Evolutionary conservation across 2,888 invertebrate genomes (phyloP).

Genomic region (Beris chalybata): DNA sequence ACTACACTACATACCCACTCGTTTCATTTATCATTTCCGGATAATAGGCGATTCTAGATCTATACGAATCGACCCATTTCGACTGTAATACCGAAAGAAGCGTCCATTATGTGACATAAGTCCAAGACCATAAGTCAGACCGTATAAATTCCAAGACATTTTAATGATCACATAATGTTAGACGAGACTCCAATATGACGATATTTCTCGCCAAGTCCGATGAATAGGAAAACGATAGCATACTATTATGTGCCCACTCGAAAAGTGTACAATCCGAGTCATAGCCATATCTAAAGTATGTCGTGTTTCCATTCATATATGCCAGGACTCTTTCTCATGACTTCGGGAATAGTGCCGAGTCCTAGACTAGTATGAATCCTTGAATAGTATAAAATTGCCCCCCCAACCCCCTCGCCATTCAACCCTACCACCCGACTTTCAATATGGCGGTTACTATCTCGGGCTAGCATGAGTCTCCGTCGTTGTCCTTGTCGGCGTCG

Average conservation of each 20-base stretch:
- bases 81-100: no score
- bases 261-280: conserved; percentile 7
- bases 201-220: conserved; percentile 33
- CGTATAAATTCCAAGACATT: conserved; percentile 36
- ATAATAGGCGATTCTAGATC: no score
- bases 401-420: no score
- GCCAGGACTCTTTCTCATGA: neutral
- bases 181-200: conserved; percentile 31
- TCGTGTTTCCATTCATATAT: no score
- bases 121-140: conserved; percentile 26
- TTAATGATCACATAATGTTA: conserved; percentile 36
- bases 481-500: neutral
- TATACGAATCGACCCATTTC: no score
- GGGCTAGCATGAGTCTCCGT: neutral
- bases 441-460: neutral
- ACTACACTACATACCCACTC: no score
- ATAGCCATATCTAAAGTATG: no score
- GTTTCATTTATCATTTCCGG: no score
- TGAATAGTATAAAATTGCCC: neutral
- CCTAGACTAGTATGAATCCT: neutral
- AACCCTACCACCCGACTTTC: neutral
- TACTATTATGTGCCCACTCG: conserved; percentile 11
- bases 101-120: conserved; percentile 34
- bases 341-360: neutral
- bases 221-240: conserved; percentile 11